These are phyloP conservation scores for Heterohyrax brucei DNA, from an alignment of 2,797 vertebrate genomes.

Conservation along the genomic window DNA sequence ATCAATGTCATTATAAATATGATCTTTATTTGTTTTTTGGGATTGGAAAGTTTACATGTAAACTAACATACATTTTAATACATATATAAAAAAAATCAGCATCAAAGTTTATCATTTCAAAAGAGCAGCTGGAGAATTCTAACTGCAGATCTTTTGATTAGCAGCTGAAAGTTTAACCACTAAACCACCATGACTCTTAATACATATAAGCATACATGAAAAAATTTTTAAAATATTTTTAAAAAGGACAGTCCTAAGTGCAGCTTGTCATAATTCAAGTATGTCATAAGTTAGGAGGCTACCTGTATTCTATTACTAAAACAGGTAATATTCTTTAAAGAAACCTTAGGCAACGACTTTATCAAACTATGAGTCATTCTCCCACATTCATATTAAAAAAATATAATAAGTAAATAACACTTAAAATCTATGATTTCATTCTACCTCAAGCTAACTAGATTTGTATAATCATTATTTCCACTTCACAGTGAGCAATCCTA, in stretches of 20 bases:
- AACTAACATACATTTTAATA: neutral
- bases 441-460: slow-evolving; percentile 5
- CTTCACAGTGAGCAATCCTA: neutral
- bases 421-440: neutral
- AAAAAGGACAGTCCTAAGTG: neutral
- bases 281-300: neutral
- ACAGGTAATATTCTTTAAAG: neutral
- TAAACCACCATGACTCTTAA: neutral
- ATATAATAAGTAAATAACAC: neutral
- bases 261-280: neutral
- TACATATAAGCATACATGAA: neutral
- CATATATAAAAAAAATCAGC: neutral
- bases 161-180: too few species aligned
- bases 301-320: slow-evolving; percentile 30
- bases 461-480: neutral
- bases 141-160: too few species aligned
- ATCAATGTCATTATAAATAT: neutral
- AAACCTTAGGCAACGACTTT: slow-evolving; percentile 4
- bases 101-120: too few species aligned
- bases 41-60: neutral
- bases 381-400: slow-evolving; percentile 22
- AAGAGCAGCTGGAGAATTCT: too few species aligned
- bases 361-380: neutral
- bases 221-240: neutral
- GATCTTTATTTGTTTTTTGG: neutral